Base-by-base conservation (phyloP, 35 echinoderm and acorn worm genomes). In the Amphiura filiformis region DNA sequence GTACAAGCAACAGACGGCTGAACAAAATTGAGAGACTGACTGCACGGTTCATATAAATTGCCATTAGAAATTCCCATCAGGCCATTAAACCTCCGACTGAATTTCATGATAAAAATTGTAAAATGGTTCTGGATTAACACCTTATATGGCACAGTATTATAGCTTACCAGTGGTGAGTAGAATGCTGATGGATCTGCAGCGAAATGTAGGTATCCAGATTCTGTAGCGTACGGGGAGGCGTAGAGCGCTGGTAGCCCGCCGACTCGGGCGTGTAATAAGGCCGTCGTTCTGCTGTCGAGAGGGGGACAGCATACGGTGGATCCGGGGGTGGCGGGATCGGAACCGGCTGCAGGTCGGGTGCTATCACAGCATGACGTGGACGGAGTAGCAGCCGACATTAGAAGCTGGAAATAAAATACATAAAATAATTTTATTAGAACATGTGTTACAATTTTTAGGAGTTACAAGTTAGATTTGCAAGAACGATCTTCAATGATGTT, bases 91-190 rank as follows among this genome's bases (percentile, higher is more conserved):
- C 26, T n/a, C 28, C 28, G 26, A 13, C 61, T 70, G 26, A 70
- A 70, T 70, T 70, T 70, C 26, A 70, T n/a, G 2, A 23, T 26
- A 23, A 70, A 70, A 70, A 70, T n/a, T 26, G 61, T 26, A 23
- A 70, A 70, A 70, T 30, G 61, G 61, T 70, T 70, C 7, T 70
- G 26, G 61, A 70, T 70, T 70, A 30, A 26, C 61, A 70, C 61
- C 28, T 26, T 70, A 11, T 70, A 52, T 11, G 7, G 44, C 7
- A 11, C 7, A 11, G 20, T 7, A 15, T 26, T 31, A 0, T 70
- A 26, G 75, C 94, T 92, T 81, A 96, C 94, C 86, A 96, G 79
- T 81, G 90, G 81, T 39, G 94, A 96, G 35, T 96, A 96, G 52
- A 92, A 96, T 20, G 94, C 94, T 26, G 94, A 91, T 0, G 91